These are phyloP conservation scores for Mastacembelus armatus DNA, from an alignment of 2,797 vertebrate species.

Conservation along the genomic window DNA sequence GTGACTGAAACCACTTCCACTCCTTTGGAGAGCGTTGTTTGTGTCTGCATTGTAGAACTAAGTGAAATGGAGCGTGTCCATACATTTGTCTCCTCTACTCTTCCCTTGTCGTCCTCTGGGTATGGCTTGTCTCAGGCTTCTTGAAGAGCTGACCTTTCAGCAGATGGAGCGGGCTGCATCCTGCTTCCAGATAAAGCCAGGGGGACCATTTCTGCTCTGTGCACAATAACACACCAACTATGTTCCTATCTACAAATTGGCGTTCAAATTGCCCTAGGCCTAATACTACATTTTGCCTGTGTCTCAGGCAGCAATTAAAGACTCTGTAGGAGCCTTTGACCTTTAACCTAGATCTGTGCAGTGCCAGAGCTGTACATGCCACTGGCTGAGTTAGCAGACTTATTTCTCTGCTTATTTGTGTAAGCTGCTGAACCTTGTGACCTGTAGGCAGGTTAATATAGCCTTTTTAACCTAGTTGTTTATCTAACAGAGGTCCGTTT, in stretches of 20 bases:
- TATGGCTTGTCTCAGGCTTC: conserved; percentile 45
- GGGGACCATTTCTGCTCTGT: conserved; percentile 47
- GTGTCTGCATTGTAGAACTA: conserved; percentile 28
- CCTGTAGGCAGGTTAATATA: conserved; percentile 2
- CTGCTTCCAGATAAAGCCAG: conserved; percentile 58
- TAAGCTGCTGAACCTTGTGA: background rate
- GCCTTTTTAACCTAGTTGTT: background rate
- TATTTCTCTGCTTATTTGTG: conserved; percentile 20
- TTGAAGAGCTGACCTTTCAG: conserved; percentile 73
- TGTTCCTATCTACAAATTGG: conserved; percentile 50
- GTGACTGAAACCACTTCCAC: conserved; percentile 31
- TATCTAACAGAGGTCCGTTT: background rate
- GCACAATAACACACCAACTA: conserved; percentile 40
- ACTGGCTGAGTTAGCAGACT: background rate
- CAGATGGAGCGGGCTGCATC: conserved; percentile 63
- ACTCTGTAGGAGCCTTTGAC: conserved; percentile 47
- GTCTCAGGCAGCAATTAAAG: conserved; percentile 55
- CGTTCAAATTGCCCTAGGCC: conserved; percentile 11
- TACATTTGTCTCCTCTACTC: conserved; percentile 69
- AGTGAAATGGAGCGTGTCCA: conserved; percentile 65
- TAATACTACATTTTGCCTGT: conserved; percentile 21
- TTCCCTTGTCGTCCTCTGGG: conserved; percentile 34
- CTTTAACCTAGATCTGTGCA: conserved; percentile 39
- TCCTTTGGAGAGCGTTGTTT: conserved; percentile 15
- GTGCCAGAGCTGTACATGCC: background rate